Evolutionary conservation across 2,113 vertebrate species (phyloP).

Genomic region (Eulemur rufifrons): DNA sequence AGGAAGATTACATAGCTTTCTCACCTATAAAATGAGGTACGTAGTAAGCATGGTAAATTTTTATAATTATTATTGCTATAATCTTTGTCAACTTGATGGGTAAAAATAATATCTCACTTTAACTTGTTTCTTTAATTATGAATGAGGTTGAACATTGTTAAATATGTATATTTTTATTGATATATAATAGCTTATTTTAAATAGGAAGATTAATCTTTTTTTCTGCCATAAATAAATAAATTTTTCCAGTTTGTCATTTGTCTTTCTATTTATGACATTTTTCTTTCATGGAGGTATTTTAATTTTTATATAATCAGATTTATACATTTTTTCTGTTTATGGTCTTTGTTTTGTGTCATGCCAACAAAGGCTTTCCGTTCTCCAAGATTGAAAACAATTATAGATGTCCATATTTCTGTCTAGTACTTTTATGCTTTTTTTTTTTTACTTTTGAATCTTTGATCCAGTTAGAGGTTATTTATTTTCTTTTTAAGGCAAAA

Average conservation of each 20-base stretch:
- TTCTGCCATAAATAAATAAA: neutral
- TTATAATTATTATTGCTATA: neutral
- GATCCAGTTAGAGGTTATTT: neutral
- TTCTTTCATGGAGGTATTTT: neutral
- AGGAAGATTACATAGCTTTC: neutral
- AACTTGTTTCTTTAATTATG: conserved; percentile 11
- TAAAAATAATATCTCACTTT: conserved; percentile 32
- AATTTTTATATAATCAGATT: neutral
- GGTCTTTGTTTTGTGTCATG: neutral
- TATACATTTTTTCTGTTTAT: neutral
- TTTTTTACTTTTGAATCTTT: conserved; percentile 43
- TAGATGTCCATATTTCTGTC: neutral
- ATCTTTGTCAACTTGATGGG: neutral
- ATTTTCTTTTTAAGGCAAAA: neutral
- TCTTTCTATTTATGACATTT: neutral
- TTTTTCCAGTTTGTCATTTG: neutral
- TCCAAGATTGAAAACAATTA: neutral
- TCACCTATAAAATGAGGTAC: conserved; percentile 9
- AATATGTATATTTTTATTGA: neutral
- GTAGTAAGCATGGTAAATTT: neutral
- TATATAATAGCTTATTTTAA: conserved; percentile 7
- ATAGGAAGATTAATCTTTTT: neutral
- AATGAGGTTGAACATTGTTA: neutral
- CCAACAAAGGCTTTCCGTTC: neutral
- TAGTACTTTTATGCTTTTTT: neutral